These are phyloP conservation scores for Odocoileus hemionus DNA, from an alignment of 2,113 vertebrate species.

Conservation along the genomic window DNA sequence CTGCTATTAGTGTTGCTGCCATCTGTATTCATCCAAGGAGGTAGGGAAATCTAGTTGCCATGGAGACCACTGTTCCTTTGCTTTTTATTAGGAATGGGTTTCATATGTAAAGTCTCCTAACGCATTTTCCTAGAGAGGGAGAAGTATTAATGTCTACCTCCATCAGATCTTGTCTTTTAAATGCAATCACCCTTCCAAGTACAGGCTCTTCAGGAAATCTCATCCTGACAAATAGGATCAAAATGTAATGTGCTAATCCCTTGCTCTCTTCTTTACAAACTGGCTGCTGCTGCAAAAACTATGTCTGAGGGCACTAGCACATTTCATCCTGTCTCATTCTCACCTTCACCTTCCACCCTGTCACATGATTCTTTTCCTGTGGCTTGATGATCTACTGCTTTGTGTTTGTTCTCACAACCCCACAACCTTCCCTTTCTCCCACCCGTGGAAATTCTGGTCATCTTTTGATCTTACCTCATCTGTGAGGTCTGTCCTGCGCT, in stretches of 20 bases:
- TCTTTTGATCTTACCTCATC: background rate
- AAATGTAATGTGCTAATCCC: background rate
- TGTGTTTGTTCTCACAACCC: background rate
- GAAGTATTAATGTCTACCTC: background rate
- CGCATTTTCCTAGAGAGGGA: constrained; percentile 10
- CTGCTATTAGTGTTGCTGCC: background rate
- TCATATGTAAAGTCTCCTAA: background rate
- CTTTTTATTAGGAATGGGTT: constrained; percentile 36
- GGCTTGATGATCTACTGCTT: background rate
- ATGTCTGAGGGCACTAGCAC: background rate
- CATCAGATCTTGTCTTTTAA: constrained; percentile 1
- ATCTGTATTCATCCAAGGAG: constrained; percentile 19
- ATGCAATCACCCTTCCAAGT: background rate
- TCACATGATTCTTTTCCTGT: background rate
- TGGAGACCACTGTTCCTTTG: background rate
- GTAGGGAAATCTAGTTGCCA: background rate
- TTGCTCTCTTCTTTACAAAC: background rate
- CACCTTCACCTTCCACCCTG: background rate
- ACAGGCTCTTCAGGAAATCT: constrained; percentile 11
- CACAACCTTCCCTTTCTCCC: background rate
- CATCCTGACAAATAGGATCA: background rate
- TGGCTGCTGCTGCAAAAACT: background rate
- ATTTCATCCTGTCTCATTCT: background rate
- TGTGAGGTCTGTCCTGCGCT: background rate
- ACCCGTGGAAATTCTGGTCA: background rate